Evolutionary conservation across 2,113 vertebrate species (phyloP), one percentile per base, ranked within the genome.

Genomic region (Halcyon senegalensis): DNA sequence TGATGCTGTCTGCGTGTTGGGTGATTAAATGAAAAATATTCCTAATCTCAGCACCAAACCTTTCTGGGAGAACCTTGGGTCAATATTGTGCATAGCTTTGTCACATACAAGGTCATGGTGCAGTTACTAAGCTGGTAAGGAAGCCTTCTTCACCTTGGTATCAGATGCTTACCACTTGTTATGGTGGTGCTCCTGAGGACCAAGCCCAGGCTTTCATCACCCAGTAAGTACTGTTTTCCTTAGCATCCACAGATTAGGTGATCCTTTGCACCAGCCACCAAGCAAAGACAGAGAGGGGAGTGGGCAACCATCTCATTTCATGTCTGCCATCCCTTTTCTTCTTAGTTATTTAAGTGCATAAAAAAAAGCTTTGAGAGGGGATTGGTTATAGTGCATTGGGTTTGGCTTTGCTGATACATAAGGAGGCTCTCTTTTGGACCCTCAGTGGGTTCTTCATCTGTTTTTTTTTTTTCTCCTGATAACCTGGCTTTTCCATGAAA

Each of bases 21-120:
- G 37, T 87, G 68, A 35, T 28, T 30, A 73, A 64, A 56, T 39
- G 30, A 60, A 48, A 44, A 86, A 16, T 82, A 39, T 39, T 79
- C 27, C 33, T 75, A 12, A 37, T 48, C 11, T 64, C 9, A 78
- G 31, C 35, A 17, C 44, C 55, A 90, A 44, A 53, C 16, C 20
- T 50, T 66, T 64, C 24, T n/a, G n/a, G n/a, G 35, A 16, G 43
- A 44, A 44, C 43, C 43, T 44, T 44, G 35, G 11, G 44, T 77
- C 33, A 28, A 0, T 43, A 5, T 46, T 37, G 11, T 84, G 24
- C 21, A 14, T 48, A 68, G 43, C 53, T 41, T 21, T 37, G 23
- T 58, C 35, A 9, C 0, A 0, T 75, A 7, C 7, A 59, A 55
- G 20, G 55, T 15, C 37, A 70, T 13, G 24, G 33, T 56, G 31